Conservation (phyloP, 1,140 invertebrate genomes). For the Drosophila sp. region DNA sequence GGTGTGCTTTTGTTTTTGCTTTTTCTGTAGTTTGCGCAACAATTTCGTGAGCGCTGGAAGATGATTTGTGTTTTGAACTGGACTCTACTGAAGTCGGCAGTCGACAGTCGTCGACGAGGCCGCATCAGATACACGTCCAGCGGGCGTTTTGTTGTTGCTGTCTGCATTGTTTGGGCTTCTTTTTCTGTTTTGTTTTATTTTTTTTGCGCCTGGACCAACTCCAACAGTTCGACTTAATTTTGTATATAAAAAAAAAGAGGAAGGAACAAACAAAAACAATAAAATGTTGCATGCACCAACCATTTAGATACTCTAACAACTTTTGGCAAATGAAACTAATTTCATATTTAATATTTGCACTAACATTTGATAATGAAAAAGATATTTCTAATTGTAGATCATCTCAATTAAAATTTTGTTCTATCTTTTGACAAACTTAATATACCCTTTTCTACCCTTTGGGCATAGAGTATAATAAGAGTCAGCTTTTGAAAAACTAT, state of each 20-base stretch:
- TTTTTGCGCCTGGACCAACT: conserved; percentile 11
- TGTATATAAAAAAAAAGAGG: conserved; percentile 35
- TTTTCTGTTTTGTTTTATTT: conserved; percentile 18
- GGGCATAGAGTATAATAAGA: conserved; percentile 7
- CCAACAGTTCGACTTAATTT: conserved; percentile 63
- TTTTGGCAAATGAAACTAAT: no score
- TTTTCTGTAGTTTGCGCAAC: conserved; percentile 77
- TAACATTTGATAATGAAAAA: no score
- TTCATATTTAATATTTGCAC: no score
- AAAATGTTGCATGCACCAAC: background rate
- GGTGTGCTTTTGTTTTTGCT: conserved; percentile 36
- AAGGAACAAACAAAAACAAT: conserved; percentile 1
- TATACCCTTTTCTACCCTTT: background rate
- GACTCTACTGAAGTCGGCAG: conserved; percentile 50
- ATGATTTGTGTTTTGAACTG: conserved; percentile 77
- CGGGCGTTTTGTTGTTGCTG: conserved; percentile 58
- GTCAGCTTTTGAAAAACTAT: conserved; percentile 49
- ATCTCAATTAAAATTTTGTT: no score
- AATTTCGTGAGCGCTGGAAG: conserved; percentile 81
- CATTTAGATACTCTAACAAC: no score
- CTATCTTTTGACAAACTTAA: background rate
- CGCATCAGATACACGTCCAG: conserved; percentile 80
- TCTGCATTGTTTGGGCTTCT: conserved; percentile 53
- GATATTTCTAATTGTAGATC: no score
- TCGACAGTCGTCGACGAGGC: conserved; percentile 51